phyloP scores from a whole-genome alignment of 2,113 vertebrate genomes.

The Grantiella picta region DNA sequence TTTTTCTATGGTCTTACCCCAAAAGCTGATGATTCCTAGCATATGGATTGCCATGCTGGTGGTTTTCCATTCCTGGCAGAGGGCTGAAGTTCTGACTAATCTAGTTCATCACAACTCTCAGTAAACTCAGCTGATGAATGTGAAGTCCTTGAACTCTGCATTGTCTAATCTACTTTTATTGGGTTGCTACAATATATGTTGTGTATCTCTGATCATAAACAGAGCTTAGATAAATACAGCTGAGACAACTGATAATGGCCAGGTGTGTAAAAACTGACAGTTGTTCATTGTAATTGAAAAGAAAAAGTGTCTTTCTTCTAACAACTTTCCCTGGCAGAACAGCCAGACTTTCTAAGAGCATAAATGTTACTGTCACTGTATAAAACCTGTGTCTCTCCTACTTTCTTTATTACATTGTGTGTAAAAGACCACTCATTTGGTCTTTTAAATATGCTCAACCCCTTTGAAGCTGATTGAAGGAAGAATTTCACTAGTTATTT shows the following conservation, averaged over 20 bases:
- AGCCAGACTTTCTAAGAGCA: not conserved
- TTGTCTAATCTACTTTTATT: not conserved
- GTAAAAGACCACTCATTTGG: not conserved
- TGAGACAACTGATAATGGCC: not conserved
- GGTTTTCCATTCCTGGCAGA: not conserved
- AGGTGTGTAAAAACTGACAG: not conserved
- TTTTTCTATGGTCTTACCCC: not conserved
- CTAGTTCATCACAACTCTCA: not conserved
- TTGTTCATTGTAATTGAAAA: not conserved
- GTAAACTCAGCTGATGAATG: not conserved
- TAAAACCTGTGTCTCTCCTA: not conserved
- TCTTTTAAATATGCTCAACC: too few relatives aligned
- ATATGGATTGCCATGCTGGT: not conserved
- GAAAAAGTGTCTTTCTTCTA: not conserved
- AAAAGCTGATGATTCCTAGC: not conserved
- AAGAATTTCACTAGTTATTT: not conserved
- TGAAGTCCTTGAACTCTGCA: not conserved
- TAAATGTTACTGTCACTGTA: not conserved
- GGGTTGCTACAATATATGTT: not conserved
- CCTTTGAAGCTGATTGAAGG: not conserved
- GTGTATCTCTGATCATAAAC: not conserved
- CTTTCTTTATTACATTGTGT: not conserved
- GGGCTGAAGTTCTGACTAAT: not conserved
- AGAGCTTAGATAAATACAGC: not conserved
- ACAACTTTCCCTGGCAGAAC: not conserved